phyloP scores from a whole-genome alignment of 1,140 invertebrate species.

The Calliphora vicina region DNA sequence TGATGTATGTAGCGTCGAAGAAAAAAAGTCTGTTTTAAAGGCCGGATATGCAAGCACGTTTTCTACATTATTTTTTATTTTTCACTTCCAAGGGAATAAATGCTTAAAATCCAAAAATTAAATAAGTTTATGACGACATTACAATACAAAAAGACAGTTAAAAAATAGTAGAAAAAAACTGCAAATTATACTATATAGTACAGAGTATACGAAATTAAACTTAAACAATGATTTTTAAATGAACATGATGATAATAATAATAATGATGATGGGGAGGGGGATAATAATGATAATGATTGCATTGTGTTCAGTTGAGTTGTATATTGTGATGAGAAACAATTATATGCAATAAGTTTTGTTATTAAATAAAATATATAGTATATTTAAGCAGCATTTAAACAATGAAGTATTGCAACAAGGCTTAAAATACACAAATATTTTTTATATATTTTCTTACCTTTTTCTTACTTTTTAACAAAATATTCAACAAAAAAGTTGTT shows the following conservation, averaged over 20 bases:
- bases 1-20: too few species aligned
- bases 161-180: background rate
- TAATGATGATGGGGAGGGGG: too few species aligned
- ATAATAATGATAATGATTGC: background rate
- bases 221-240: background rate
- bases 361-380: background rate
- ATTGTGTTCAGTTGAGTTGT: background rate
- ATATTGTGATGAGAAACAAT: background rate
- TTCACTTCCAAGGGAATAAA: background rate
- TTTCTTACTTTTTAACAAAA: too few species aligned
- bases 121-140: background rate
- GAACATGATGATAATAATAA: too few species aligned
- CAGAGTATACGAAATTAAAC: background rate
- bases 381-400: background rate
- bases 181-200: background rate
- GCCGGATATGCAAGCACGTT: background rate
- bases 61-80: background rate
- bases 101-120: background rate
- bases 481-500: too few species aligned
- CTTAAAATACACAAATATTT: background rate
- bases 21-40: background rate
- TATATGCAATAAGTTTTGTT: background rate
- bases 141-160: background rate
- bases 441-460: too few species aligned
- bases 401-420: background rate